Base-by-base conservation (phyloP, 2,888 invertebrate species). In the Galerucella calmariensis region DNA sequence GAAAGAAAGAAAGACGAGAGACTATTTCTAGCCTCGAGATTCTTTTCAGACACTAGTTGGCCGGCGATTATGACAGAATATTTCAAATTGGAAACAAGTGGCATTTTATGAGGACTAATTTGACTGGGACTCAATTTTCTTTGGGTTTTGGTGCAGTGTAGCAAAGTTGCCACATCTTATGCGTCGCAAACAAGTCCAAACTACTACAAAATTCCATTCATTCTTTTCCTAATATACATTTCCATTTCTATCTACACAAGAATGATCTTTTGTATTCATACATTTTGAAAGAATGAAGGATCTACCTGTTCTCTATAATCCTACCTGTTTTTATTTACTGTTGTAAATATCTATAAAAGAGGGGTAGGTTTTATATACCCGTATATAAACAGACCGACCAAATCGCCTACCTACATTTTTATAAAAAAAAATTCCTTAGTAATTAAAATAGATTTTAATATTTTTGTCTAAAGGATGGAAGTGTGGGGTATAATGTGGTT, bases 211-310 rank as follows among this genome's bases (percentile, higher is more conserved):
- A 58, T 16, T 20, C 10, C 24, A 62, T 61, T 61, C 14, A 61
- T 62, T 41, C 24, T 62, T 24, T 41, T 35, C 56, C 14, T 16
- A 56, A 4, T 8, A 10, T 58, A 20, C n/a, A 58, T 58, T 9
- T 20, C 61, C 27, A 12, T 61, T n/a, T 27, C 35, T 27, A 14
- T 61, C 20, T 65, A 65, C 1, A 46, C 24, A 65, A 65, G 63
- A 65, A 46, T 65, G 35, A 44, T 10, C 63, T 65, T 14, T 35
- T 62, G 35, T 16, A 27, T 11, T 20, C 24, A 24, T 59, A 14
- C 10, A n/a, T 46, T 44, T 65, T 20, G 16, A 65, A 68, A 67
- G 68, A 68, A 68, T 68, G 68, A 68, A 27, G 46, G 59, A 68
- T 68, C 68, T 68, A 68, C 68, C 68, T 68, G 58, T 58, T 24